Evolutionary conservation across 2,888 invertebrate genomes (phyloP), one percentile per base, ranked within the genome.

Genomic region (Ennomos quercinarius): DNA sequence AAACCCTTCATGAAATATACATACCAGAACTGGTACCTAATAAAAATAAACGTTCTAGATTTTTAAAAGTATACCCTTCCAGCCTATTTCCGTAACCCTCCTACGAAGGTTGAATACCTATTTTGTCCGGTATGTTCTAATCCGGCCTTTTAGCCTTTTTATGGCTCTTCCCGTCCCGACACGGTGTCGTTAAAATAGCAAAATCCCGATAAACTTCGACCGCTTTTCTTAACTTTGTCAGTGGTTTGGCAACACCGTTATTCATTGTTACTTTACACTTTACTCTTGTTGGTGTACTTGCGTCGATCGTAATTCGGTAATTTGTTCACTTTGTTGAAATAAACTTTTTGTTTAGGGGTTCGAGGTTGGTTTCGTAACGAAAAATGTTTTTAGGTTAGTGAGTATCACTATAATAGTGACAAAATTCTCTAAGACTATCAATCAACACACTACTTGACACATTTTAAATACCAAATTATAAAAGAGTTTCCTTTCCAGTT

Each of bases 131-230:
- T 59, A 49, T 52, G 60, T 61, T 63, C 61, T 63, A 63, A 67
- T 62, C 63, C 65, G 51, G 65, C 65, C 67, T 62, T 59, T 65
- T 63, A 63, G 61, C 61, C 59, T 67, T 63, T 67, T 65, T 63
- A 63, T 67, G 67, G 67, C 43, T 52, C 60, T 56, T 55, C 50
- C 60, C 62, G 58, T 57, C 61, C 58, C 57, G 40, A 55, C 53
- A 47, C 57, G 36, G 55, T 43, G 60, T 57, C 61, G 66, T 66
- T 68, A 63, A 66, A 66, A 66, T 64, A 68, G 62, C 64, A 47
- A 51, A 65, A 64, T 60, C 63, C 45, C 62, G 62, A 66, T 68
- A 68, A 66, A 68, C 36, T 68, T 66, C 63, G 52, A 51, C 56
- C 60, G 60, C 63, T 67, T 65, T 63, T 62, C 63, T 57, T 50